Base-by-base conservation (phyloP, 2,113 vertebrate species). In the Deroptyus accipitrinus region DNA sequence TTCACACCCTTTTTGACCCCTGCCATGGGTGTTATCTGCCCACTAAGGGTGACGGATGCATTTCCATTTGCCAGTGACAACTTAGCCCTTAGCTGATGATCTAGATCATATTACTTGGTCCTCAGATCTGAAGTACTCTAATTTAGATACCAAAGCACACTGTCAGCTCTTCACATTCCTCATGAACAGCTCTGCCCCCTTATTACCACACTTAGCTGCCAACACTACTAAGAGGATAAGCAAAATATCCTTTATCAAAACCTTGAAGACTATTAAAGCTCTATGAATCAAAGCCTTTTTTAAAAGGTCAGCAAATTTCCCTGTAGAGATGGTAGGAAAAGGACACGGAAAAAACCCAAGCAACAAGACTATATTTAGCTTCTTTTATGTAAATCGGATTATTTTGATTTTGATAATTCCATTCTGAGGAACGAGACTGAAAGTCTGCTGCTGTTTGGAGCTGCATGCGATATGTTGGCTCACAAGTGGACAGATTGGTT, bases 401-500 rank as follows among this genome's bases (percentile, higher is more conserved):
- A 68, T 44, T 86, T 48, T 54, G 31, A 54, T 78, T 92, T 66
- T 44, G 52, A 7, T 54, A 83, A 74, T 67, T 86, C 79, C 63
- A n/a, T 86, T 94, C 76, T 44, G 46, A 75, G 42, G 46, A 70
- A 86, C 3, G 10, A 54, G 67, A 82, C n/a, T 27, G 55, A 51
- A 90, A 84, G 46, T 35, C 46, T 85, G 75, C 66, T 62, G 62
- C 54, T 67, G 19, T 31, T 30, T 69, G 41, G 59, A 85, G 68
- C 9, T 63, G 37, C 25, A 37, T n/a, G 79, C 61, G 24, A 51
- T 35, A 42, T 3, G 68, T 3, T 16, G 48, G 85, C 44, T 77
- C 31, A 33, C 0, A 0, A 86, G 37, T 1, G 9, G 52, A 59
- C 42, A 83, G 41, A 74, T 0, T 41, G 44, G 7, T 0, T 63